phyloP scores from a whole-genome alignment of 2,888 invertebrate species.

The Epiblema foenella region DNA sequence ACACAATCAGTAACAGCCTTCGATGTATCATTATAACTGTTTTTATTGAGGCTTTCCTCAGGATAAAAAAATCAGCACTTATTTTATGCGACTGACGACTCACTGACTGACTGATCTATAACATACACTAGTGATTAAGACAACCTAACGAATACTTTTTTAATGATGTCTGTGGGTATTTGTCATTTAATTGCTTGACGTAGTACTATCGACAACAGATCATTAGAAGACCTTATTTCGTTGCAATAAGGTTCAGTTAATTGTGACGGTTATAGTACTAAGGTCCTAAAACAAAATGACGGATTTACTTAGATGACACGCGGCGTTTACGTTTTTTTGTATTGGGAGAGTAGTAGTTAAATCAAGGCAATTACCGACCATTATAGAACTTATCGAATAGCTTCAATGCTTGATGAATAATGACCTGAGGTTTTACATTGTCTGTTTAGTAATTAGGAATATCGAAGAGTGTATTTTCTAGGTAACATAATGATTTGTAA shows the following conservation, averaged over 20 bases:
- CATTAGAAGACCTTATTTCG: too few species aligned
- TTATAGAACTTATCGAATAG: conserved; percentile 31
- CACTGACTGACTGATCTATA: conserved; percentile 20
- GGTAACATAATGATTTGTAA: neutral
- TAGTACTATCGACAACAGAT: too few species aligned
- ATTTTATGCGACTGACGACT: conserved; percentile 9
- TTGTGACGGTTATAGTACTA: too few species aligned
- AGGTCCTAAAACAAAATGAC: neutral
- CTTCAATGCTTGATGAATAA: conserved; percentile 10
- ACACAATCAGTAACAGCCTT: conserved; percentile 1
- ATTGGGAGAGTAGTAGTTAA: neutral
- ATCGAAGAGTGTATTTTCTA: neutral
- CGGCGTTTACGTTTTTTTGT: neutral
- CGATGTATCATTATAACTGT: conserved; percentile 21
- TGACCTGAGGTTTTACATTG: conserved; percentile 1
- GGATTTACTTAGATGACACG: neutral
- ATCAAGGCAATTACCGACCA: conserved; percentile 7
- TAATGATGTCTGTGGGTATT: conserved; percentile 65
- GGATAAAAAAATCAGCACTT: conserved; percentile 1
- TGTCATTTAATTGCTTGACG: conserved; percentile 61
- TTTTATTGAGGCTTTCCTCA: neutral
- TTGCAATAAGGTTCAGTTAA: too few species aligned
- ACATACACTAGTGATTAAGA: conserved; percentile 15
- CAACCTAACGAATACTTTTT: conserved; percentile 52
- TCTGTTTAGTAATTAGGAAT: conserved; percentile 7